A percentile compares a stretch with the other conserved stretches of the same genome.
phyloP scores from a whole-genome alignment of 92 coral and sea anemone species.

The Umimayanthus chanpuru region DNA sequence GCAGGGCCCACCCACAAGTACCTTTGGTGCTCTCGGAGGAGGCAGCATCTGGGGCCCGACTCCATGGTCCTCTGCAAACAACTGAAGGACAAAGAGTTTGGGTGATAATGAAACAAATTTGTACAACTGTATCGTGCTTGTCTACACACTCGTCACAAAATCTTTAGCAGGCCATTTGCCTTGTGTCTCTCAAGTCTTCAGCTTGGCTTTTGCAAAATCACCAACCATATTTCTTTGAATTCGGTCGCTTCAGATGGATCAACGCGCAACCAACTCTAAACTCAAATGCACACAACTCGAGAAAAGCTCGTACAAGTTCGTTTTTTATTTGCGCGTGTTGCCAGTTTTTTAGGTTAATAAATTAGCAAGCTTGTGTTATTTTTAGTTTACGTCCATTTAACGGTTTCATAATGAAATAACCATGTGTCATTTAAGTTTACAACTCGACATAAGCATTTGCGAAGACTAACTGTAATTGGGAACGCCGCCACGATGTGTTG shows the following conservation, averaged over 20 bases:
- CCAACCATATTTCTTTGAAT: not conserved
- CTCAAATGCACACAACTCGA: not conserved
- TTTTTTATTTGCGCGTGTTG: not conserved
- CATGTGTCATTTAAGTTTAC: not conserved
- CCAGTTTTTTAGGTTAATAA: not conserved
- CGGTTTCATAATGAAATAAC: too few relatives aligned
- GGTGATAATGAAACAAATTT: not conserved
- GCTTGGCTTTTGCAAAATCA: not conserved
- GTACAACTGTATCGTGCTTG: constrained; percentile 26
- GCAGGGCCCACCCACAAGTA: constrained; percentile 31
- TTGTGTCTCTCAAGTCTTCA: not conserved
- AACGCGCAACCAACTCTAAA: not conserved
- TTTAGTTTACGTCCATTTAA: not conserved
- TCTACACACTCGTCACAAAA: not conserved
- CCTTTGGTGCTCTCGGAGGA: constrained; percentile 38
- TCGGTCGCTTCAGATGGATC: too few relatives aligned
- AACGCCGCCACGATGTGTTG: too few relatives aligned
- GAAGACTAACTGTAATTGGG: too few relatives aligned
- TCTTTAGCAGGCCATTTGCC: not conserved
- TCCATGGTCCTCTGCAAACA: constrained; percentile 45
- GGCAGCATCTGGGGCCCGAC: constrained; percentile 40
- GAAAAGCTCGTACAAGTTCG: not conserved
- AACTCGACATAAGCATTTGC: not conserved
- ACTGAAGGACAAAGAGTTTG: constrained; percentile 6
- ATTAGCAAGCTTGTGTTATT: not conserved